Evolutionary conservation across 1,140 invertebrate genomes (phyloP), one percentile per base, ranked within the genome.

Genomic region (Lepidostoma basale): DNA sequence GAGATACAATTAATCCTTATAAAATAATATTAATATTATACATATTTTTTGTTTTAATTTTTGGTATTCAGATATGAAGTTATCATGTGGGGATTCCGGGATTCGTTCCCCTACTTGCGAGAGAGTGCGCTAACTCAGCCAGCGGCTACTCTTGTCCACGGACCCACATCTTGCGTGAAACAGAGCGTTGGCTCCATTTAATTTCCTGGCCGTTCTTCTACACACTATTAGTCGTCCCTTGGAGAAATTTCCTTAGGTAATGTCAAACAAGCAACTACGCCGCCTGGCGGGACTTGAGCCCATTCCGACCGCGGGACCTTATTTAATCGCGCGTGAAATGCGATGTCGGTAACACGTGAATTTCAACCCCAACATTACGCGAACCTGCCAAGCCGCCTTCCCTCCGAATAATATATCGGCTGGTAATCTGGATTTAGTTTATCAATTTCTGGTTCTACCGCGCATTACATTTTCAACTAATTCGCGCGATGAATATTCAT

Each of bases 331-430:
- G 45, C 45, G 45, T 49, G 45, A 49, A 49, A 49, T 49, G 45
- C 45, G 45, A 49, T 49, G 45, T 49, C 45, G 45, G 45, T 49
- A 49, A 49, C 45, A 49, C 20, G 45, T 49, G 45, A 49, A 49
- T 49, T 47, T 49, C 45, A 49, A 49, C 22, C 45, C 45, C 18
- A 12, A 23, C 45, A 49, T 49, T 23, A 22, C 45, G 23, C 45
- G 12, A 8, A 47, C 44, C 14, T n/a, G n/a, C n/a, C 44, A 47
- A 3, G 3, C 20, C 18, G 16, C 10, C 33, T 12, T 36, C 33
- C 33, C 33, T 36, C 9, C 1, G 10, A 9, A 9, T 33, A 5
- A 12, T 33, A 5, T 36, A 40, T 40, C 18, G 39, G n/a, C 39
- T 14, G 39, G 39, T 40, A 16, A 40, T 40, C 39, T 40, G 39